phyloP scores from a whole-genome alignment of 2,888 invertebrate genomes.

The Drosophila borealis region DNA sequence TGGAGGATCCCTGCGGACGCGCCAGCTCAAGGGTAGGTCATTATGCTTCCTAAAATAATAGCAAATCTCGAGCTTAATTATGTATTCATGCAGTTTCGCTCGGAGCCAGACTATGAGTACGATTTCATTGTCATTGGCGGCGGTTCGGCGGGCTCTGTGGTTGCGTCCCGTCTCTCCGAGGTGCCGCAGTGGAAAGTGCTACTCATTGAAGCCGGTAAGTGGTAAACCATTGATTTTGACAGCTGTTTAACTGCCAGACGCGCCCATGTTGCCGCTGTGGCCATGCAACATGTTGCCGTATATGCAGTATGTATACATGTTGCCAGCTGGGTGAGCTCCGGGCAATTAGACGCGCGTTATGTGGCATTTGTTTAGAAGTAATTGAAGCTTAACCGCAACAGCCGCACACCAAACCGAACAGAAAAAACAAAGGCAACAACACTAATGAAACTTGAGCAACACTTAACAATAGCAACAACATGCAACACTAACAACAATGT shows the following conservation, averaged over 20 bases:
- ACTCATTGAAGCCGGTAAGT: conserved; percentile 85
- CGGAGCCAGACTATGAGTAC: conserved; percentile 84
- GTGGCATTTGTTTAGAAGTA: conserved; percentile 77
- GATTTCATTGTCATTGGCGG: conserved; percentile 85
- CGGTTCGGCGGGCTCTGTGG: conserved; percentile 84
- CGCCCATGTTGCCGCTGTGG: conserved; percentile 16
- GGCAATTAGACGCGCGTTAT: conserved; percentile 74
- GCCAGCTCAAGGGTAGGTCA: conserved; percentile 86
- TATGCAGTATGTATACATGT: conserved; percentile 16
- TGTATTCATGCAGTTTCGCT: conserved; percentile 80
- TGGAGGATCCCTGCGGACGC: conserved; percentile 94
- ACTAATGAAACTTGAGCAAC: conserved; percentile 62
- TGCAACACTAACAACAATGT: conserved; percentile 53
- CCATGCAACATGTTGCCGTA: conserved; percentile 49
- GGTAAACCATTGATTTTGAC: conserved; percentile 34
- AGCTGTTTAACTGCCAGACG: conserved; percentile 7
- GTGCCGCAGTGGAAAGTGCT: conserved; percentile 84
- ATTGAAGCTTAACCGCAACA: conserved; percentile 74
- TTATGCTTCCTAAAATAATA: neutral
- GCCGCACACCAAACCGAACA: conserved; percentile 12
- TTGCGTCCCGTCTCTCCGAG: conserved; percentile 84
- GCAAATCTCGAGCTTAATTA: neutral
- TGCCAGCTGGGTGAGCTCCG: conserved; percentile 34
- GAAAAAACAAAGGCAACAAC: conserved; percentile 34
- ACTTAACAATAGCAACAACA: conserved; percentile 62